These are phyloP conservation scores for Circaetus gallicus DNA, from an alignment of 2,113 vertebrate genomes.

Conservation along the genomic window DNA sequence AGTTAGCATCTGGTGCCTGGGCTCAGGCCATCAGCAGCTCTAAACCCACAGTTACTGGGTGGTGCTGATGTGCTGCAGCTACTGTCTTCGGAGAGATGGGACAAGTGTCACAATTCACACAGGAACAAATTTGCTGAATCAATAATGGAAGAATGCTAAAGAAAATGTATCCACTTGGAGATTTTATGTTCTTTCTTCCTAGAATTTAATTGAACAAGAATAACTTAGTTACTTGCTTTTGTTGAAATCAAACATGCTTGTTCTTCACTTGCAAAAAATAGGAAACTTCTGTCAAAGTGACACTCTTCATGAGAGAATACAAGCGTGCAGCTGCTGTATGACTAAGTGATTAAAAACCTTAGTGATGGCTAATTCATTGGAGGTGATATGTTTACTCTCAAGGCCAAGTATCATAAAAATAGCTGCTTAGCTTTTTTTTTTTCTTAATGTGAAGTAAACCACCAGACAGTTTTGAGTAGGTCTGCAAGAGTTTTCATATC, in stretches of 20 bases:
- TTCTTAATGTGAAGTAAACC: neutral
- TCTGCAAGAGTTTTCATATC: neutral
- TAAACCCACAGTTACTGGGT: neutral
- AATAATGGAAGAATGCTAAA: neutral
- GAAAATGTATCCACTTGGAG: neutral
- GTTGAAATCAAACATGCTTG: neutral
- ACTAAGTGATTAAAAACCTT: neutral
- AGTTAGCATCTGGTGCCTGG: neutral
- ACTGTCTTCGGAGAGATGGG: neutral
- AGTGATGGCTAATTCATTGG: neutral
- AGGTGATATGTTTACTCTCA: neutral
- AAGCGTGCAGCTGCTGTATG: neutral
- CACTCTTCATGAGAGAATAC: neutral
- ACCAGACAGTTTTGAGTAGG: neutral
- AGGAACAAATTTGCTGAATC: neutral
- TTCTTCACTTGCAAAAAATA: constrained; percentile 5
- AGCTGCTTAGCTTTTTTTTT: neutral
- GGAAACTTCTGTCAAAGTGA: neutral
- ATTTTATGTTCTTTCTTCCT: neutral
- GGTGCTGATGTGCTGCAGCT: neutral
- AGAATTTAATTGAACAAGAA: neutral
- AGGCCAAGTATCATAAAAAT: neutral
- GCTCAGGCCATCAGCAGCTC: neutral
- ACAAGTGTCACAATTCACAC: neutral
- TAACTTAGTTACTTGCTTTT: neutral